A percentile compares a stretch with the other conserved stretches of the same genome.
Evolutionary conservation across 2,797 vertebrate genomes (phyloP).

Genomic region (Eulemur rubriventer): DNA sequence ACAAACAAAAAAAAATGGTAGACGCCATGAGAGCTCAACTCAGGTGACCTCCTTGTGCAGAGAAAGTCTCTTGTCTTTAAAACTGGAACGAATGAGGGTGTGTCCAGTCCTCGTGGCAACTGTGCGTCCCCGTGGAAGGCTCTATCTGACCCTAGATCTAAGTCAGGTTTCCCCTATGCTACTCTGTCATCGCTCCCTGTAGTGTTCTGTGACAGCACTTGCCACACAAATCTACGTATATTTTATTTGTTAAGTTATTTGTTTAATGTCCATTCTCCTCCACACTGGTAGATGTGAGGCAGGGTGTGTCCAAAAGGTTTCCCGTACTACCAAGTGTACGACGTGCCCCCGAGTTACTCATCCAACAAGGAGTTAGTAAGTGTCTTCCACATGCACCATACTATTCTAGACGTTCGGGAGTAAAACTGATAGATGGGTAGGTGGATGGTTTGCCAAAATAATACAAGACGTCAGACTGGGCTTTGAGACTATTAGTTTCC

Average conservation of each 20-base stretch:
- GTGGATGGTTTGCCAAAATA: not conserved
- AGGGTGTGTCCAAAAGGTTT: not conserved
- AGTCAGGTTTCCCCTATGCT: not conserved
- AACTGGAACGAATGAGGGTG: not conserved
- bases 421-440: not conserved
- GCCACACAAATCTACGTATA: not conserved
- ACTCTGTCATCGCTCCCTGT: not conserved
- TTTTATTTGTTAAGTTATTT: not conserved
- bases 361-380: not conserved
- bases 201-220: not conserved
- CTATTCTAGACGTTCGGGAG: not conserved
- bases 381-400: not conserved
- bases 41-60: not conserved
- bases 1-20: not conserved
- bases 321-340: accelerated
- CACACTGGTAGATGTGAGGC: not conserved
- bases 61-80: not conserved
- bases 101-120: not conserved
- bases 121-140: accelerated
- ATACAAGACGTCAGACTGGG: not conserved
- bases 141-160: not conserved
- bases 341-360: not conserved
- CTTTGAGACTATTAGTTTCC: not conserved
- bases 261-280: not conserved
- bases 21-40: not conserved